phyloP scores from a whole-genome alignment of 2,113 vertebrate genomes.

The Rhadina sibilatrix region DNA sequence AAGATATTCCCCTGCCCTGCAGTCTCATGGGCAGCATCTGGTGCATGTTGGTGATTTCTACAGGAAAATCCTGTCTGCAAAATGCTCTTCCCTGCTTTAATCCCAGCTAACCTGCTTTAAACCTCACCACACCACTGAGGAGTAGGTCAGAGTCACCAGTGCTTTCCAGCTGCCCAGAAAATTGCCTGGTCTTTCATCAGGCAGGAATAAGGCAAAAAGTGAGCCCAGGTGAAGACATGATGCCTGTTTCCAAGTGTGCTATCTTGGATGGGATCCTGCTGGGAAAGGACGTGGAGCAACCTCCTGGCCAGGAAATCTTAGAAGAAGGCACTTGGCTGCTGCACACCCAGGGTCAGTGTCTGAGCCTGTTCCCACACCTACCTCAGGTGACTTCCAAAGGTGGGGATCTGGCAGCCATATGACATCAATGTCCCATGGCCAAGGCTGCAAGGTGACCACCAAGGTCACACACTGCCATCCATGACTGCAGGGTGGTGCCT shows the following conservation, averaged over 20 bases:
- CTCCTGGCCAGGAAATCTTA: neutral
- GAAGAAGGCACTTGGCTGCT: neutral
- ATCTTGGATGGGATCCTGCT: neutral
- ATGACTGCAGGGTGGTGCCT: too few relatives aligned
- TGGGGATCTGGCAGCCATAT: rapidly evolving
- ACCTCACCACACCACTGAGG: neutral
- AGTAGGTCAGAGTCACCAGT: neutral
- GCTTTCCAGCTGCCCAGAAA: neutral
- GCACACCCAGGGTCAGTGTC: neutral
- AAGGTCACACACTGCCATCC: neutral
- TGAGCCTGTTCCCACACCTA: neutral
- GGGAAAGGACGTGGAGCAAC: neutral
- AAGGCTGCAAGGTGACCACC: neutral
- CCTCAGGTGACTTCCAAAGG: neutral
- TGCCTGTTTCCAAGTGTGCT: neutral
- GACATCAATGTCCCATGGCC: too few relatives aligned
- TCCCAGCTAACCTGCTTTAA: neutral
- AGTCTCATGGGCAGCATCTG: neutral
- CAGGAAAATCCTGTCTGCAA: neutral
- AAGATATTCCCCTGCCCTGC: neutral
- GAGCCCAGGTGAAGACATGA: neutral
- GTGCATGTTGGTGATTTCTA: neutral
- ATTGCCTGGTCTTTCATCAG: neutral
- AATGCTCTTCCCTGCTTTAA: neutral
- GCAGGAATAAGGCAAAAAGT: neutral